Evolutionary conservation across 2,113 vertebrate genomes (phyloP).

Genomic region (Caloenas nicobarica): DNA sequence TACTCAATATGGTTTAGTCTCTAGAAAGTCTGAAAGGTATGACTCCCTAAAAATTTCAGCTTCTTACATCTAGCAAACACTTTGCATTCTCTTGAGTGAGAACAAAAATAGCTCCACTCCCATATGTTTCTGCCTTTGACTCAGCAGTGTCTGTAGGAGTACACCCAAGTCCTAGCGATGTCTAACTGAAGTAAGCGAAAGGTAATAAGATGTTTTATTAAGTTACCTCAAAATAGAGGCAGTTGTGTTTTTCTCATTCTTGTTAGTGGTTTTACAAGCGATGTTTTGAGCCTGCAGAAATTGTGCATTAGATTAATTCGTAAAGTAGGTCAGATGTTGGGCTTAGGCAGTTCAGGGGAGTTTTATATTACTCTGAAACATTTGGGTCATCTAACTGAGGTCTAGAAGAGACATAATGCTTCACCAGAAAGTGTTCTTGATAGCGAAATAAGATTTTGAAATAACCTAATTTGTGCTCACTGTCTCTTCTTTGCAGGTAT

Average conservation of each 20-base stretch:
- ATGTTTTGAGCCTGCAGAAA: slow-evolving; percentile 20
- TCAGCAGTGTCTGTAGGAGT: slow-evolving; percentile 52
- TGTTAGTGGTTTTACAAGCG: neutral
- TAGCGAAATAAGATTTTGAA: neutral
- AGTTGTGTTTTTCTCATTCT: neutral
- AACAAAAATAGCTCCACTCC: slow-evolving; percentile 23
- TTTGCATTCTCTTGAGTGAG: slow-evolving; percentile 4
- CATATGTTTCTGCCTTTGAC: slow-evolving; percentile 52
- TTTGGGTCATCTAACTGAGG: neutral
- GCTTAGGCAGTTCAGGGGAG: neutral
- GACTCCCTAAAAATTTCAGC: neutral
- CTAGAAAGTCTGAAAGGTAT: neutral
- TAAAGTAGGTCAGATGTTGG: slow-evolving; percentile 31
- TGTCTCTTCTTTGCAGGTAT: slow-evolving; percentile 78
- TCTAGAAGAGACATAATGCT: neutral
- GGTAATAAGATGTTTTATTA: neutral
- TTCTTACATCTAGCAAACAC: slow-evolving; percentile 4
- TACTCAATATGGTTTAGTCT: neutral
- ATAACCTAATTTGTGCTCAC: neutral
- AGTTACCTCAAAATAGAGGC: slow-evolving; percentile 1
- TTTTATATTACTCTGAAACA: neutral
- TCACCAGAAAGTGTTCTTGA: neutral
- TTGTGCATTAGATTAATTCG: slow-evolving; percentile 21
- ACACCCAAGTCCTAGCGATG: neutral
- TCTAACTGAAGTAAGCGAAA: neutral